Base-by-base conservation (phyloP, 2,797 vertebrate genomes). In the Phoebastria nigripes region DNA sequence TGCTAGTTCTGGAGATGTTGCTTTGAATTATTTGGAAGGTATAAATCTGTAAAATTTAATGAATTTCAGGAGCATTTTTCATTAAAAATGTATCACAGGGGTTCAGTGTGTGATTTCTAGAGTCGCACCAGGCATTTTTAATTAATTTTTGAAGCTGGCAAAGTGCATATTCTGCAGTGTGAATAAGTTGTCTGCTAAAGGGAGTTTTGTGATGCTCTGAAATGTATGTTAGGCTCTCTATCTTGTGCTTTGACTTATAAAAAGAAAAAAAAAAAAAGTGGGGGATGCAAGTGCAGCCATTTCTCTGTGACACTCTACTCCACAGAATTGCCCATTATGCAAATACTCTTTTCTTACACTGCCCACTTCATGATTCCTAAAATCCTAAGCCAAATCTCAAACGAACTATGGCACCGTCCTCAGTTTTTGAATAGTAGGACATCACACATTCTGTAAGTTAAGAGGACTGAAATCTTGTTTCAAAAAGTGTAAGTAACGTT, bases 11-110 rank as follows among this genome's bases (percentile, higher is more conserved):
- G 79, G 82, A 89, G 77, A 85, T 83, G 67, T 46, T 95, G 44
- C n/a, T 94, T 94, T 95, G 87, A 97, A 95, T 96, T 96, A 94
- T 79, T 83, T 94, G 82, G 47, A 91, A 90, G 67, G 41, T 82
- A 87, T 82, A 89, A 96, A 92, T 84, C 76, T 88, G 82, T 82
- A 87, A 83, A 41, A 80, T 70, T 20, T 88, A 93, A 91, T 69
- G 42, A 82, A 82, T 94, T 94, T 92, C 76, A 77, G 47, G 52
- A 89, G 47, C 37, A 70, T 77, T 88, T 92, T 94, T 76, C 65
- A 93, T 93, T 94, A 91, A 92, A 93, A 91, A 90, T 94, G n/a
- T 84, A 96, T 80, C 80, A 65, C 24, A 72, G 78, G 42, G 44
- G 29, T 85, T 95, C 92, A 61, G 39, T 47, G 37, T 80, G 59